phyloP scores from a whole-genome alignment of 2,888 invertebrate species.

The Choreutis nemorana region DNA sequence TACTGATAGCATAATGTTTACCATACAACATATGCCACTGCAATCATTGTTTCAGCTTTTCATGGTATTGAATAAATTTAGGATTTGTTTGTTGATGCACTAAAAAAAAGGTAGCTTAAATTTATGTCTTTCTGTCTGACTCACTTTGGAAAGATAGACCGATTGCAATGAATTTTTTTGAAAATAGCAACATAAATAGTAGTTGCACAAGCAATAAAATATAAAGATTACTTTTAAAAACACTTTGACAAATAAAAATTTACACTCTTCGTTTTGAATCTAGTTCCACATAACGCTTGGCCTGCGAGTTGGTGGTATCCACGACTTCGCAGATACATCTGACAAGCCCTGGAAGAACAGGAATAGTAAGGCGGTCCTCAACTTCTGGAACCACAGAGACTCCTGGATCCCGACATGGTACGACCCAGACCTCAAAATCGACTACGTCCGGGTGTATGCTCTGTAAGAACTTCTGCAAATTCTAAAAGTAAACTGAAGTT shows the following conservation, averaged over 20 bases:
- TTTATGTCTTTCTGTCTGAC: neutral
- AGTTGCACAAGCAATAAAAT: too few relatives aligned
- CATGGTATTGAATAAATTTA: too few relatives aligned
- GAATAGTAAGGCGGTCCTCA: constrained; percentile 67
- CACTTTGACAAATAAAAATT: too few relatives aligned
- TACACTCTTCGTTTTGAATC: too few relatives aligned
- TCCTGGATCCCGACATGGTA: constrained; percentile 73
- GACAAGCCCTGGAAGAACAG: constrained; percentile 81
- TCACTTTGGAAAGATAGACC: too few relatives aligned
- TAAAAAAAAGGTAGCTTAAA: neutral
- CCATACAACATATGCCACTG: too few relatives aligned
- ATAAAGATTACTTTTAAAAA: too few relatives aligned
- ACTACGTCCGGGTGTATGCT: constrained; percentile 69
- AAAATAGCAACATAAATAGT: too few relatives aligned
- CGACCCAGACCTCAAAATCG: constrained; percentile 61
- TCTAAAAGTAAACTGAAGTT: neutral
- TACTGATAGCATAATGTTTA: too few relatives aligned
- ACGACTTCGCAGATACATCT: constrained; percentile 71
- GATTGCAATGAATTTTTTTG: too few relatives aligned
- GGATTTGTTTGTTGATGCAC: too few relatives aligned
- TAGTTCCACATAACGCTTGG: constrained; percentile 82
- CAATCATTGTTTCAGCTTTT: too few relatives aligned
- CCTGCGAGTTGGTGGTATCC: constrained; percentile 80
- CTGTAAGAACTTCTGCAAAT: constrained; percentile 22
- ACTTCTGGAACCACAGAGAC: constrained; percentile 70